Conservation (phyloP, 2,888 invertebrate genomes). For the Bombyx huttoni region DNA sequence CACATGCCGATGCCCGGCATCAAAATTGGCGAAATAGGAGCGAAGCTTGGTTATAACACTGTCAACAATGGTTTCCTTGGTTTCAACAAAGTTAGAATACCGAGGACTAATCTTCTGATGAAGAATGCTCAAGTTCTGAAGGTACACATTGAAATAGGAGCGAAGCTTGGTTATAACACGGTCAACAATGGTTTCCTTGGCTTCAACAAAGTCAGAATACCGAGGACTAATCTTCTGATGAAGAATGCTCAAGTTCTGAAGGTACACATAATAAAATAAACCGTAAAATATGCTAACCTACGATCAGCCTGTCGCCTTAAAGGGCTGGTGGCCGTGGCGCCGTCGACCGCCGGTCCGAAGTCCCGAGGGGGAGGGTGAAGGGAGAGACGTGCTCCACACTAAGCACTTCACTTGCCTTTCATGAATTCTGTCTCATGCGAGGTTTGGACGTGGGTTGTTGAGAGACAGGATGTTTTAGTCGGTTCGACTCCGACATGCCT, state of each 20-base stretch:
- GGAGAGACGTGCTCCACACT: no score
- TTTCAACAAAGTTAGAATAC: conserved; percentile 86
- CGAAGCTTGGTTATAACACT: conserved; percentile 89
- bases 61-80: conserved; percentile 93
- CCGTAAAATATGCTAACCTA: no score
- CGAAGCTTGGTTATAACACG: conserved; percentile 89
- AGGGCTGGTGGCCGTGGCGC: no score
- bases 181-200: conserved; percentile 93
- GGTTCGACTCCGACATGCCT: no score
- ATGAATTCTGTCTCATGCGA: no score
- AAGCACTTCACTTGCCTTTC: no score
- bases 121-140: conserved; percentile 86
- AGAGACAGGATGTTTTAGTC: no score
- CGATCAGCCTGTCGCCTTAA: no score
- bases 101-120: conserved; percentile 91
- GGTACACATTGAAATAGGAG: conserved; percentile 53
- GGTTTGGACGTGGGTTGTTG: no score
- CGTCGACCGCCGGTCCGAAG: no score
- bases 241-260: conserved; percentile 86
- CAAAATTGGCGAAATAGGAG: conserved; percentile 93
- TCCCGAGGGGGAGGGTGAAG: no score
- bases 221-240: conserved; percentile 91
- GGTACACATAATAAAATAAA: no score
- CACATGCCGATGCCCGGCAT: conserved; percentile 88
- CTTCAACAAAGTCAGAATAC: conserved; percentile 86